These are phyloP conservation scores for Phylloscopus trochiloides DNA, from an alignment of 2,113 vertebrate genomes.

Conservation along the genomic window DNA sequence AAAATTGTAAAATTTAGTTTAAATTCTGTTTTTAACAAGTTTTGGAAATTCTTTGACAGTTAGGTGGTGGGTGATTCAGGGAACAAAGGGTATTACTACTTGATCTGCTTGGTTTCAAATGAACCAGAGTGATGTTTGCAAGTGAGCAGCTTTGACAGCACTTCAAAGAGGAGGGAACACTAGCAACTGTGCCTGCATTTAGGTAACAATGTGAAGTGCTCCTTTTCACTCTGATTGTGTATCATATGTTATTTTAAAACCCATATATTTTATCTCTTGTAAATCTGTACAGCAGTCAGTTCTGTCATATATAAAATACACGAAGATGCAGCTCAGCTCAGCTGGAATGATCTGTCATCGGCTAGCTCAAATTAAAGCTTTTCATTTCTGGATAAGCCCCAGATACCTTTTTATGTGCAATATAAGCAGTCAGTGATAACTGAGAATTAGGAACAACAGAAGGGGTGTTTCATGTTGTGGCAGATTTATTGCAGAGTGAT, in stretches of 20 bases:
- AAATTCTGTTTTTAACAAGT: background rate
- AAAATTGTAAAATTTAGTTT: background rate
- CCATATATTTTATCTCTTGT: background rate
- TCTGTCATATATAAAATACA: background rate
- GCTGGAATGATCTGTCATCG: background rate
- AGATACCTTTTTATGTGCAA: background rate
- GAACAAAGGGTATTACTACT: background rate
- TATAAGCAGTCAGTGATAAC: background rate
- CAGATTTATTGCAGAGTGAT: background rate
- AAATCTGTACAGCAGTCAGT: background rate
- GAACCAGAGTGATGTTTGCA: background rate
- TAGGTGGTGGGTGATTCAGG: background rate
- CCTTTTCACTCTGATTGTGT: background rate
- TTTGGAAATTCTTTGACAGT: background rate
- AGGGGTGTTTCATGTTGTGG: background rate
- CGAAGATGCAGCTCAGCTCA: background rate
- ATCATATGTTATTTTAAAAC: background rate
- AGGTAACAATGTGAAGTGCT: background rate
- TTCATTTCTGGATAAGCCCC: background rate
- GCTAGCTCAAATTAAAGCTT: background rate
- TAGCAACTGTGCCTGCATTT: background rate
- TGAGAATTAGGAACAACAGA: conserved; percentile 10
- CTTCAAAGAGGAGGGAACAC: background rate
- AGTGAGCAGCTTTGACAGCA: background rate
- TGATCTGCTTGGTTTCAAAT: background rate